Conservation (phyloP, 2,113 vertebrate genomes). For the Canis aureus region DNA sequence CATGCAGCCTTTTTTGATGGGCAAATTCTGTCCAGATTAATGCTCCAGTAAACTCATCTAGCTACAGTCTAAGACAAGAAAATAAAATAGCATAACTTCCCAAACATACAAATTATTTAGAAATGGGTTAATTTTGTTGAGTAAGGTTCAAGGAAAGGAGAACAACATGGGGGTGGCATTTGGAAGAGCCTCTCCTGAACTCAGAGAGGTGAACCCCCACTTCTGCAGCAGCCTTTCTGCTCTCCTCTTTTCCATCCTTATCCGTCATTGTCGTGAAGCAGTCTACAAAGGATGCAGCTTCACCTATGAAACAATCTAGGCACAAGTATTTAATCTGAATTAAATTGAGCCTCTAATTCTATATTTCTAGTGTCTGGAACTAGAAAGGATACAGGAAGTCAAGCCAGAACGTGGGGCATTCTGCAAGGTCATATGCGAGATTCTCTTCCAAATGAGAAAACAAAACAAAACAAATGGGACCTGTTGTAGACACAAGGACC, state of each 20-base stretch:
- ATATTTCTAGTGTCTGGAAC: neutral
- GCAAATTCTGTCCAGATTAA: neutral
- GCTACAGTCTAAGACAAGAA: neutral
- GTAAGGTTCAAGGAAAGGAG: neutral
- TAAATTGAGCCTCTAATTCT: neutral
- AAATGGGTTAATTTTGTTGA: neutral
- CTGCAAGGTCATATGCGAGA: neutral
- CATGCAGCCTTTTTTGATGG: neutral
- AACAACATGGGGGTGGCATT: neutral
- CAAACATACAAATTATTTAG: neutral
- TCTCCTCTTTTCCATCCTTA: neutral
- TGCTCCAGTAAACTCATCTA: neutral
- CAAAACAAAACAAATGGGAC: neutral
- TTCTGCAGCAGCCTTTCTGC: neutral
- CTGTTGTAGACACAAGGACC: neutral
- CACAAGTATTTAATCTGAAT: neutral
- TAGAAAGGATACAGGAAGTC: neutral
- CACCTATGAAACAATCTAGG: neutral
- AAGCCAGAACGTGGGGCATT: neutral
- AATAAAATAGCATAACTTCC: neutral
- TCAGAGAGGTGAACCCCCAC: neutral
- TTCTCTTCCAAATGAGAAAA: neutral
- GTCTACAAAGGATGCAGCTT: neutral
- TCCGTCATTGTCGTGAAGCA: neutral
- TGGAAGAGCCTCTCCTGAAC: neutral